Evolutionary conservation across 1,140 invertebrate species (phyloP), one percentile per base, ranked within the genome.

Genomic region (Oreohelix idahoensis): DNA sequence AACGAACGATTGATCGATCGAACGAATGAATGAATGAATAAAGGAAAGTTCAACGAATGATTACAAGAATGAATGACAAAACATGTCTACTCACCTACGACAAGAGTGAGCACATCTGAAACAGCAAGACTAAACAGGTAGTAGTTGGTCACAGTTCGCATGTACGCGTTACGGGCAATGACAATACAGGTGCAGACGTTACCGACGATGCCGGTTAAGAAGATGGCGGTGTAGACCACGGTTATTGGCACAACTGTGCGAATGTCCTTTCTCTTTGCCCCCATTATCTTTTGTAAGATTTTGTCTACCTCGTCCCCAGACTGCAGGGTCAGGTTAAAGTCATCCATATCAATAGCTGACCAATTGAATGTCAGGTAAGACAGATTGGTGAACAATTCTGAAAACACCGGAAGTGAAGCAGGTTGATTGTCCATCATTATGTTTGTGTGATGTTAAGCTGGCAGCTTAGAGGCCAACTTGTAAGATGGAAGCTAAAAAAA

Each of bases 81-180:
- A 45, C 51, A 58, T 58, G n/a, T 58, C n/a, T 39, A 76, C 74
- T 76, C 29, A 76, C 74, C 74, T 2, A 76, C 38, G 17, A 76
- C 23, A 10, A 76, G 32, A 0, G 74, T 76, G 15, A 76, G 32
- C 15, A 76, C 45, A 51, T 76, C 74, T 8, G 74, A 76, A 0
- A 2, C 45, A 17, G 74, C 74, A 4, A 76, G 45, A 23, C 74
- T 76, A 29, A 76, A 76, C 1, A 76, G 45, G 29, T 76, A 76
- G 26, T 76, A 76, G 45, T 76, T 76, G n/a, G 74, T 76, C 13
- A 51, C 74, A 0, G 93, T 94, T 86, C 94, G 93, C 96, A 98
- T 97, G 29, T 95, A 96, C 8, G 84, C 84, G 51, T 90, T 91
- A 69, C 84, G 84, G 38, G 86, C 85, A 32, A 92, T 90, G 2